Evolutionary conservation across 2,888 invertebrate species (phyloP), one percentile per base, ranked within the genome.

Genomic region (Ceraclea dissimilis): DNA sequence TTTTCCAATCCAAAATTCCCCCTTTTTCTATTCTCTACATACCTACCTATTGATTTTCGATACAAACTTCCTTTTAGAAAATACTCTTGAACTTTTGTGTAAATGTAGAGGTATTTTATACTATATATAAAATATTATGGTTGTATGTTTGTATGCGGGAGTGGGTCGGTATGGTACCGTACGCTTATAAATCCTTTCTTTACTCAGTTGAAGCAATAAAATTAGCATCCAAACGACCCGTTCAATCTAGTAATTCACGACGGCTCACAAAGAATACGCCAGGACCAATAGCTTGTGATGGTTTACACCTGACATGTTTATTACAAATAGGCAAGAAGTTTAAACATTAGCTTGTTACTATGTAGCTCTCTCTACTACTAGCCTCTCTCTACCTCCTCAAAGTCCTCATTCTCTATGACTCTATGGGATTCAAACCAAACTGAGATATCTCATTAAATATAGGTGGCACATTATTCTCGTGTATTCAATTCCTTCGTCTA

Each of bases 191-290:
- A 61, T 61, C 61, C 56, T 33, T 55, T 57, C 57, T 59, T 57
- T 59, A 56, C 61, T 59, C 58, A 61, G 57, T 57, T 57, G 58
- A 43, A 53, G 59, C 58, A 55, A 61, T 61, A 61, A 61, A 61
- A 61, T 61, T 61, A 61, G 61, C 61, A 61, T 61, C 61, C 58
- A 61, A 61, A 61, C 61, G 61, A 61, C 61, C 56, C 50, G 57
- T 51, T 58, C 61, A 59, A 59, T 61, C 57, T 59, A 61, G 61
- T 61, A 61, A 61, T 59, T 61, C 61, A 61, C 59, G 51, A 46
- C 53, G 55, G 58, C 59, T 57, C 61, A 61, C 61, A 59, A 61
- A 61, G 61, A 61, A 55, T 57, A 59, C 59, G 59, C 59, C 57
- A 54, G 61, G 54, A 56, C 58, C 60, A 48, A 60, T 60, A 50